Conservation (phyloP, 53 echinoderm and acorn worm genomes). For the Crossaster papposus region DNA sequence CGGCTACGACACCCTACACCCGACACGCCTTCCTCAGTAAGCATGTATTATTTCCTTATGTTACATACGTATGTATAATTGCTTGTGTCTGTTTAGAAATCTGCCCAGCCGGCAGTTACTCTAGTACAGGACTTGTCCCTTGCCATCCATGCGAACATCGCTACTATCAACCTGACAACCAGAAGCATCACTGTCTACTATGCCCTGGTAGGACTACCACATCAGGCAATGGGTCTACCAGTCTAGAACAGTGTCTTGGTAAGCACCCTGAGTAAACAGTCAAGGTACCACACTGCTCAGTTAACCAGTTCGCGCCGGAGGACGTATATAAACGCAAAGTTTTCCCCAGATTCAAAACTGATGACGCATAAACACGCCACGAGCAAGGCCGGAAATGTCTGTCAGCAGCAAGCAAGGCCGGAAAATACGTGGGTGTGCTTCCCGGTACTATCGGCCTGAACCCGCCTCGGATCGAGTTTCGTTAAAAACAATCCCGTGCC, state of each 20-base stretch:
- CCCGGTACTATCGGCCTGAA: no score
- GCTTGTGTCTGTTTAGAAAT: constrained; percentile 43
- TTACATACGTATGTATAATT: background rate
- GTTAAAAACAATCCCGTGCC: no score
- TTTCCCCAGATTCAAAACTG: background rate
- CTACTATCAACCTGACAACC: constrained; percentile 65
- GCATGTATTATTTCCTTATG: background rate
- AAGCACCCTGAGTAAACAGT: background rate
- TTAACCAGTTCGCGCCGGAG: no score
- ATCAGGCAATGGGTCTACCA: constrained; percentile 44
- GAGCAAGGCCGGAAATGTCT: no score
- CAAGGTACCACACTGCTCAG: background rate
- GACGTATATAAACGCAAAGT: no score
- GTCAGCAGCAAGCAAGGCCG: no score
- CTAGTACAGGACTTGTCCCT: constrained; percentile 64
- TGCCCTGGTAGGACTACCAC: constrained; percentile 75
- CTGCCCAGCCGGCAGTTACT: constrained; percentile 67
- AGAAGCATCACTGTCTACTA: constrained; percentile 60
- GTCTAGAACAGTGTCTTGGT: constrained; percentile 65
- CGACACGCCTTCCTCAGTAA: no score
- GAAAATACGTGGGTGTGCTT: no score
- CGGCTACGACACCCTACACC: no score
- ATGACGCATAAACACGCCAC: background rate
- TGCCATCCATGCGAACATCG: constrained; percentile 66
- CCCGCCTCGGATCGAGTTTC: no score